phyloP scores from a whole-genome alignment of 1,140 invertebrate genomes.

The Marisa cornuarietis region DNA sequence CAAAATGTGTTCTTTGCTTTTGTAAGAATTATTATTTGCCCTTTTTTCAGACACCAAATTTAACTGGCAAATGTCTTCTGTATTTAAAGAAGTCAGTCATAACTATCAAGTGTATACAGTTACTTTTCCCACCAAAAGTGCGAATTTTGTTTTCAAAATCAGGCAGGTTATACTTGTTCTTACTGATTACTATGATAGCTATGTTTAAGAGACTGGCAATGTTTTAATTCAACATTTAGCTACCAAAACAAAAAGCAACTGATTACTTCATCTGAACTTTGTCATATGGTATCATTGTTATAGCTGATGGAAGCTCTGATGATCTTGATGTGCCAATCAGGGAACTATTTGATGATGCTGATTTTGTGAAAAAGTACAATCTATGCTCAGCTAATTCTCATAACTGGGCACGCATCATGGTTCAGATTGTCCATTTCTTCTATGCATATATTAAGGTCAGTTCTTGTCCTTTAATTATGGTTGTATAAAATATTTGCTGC shows the following conservation, averaged over 20 bases:
- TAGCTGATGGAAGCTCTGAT: slow-evolving; percentile 68
- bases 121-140: too few species aligned
- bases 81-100: too few species aligned
- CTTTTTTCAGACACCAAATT: too few species aligned
- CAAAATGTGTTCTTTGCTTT: too few species aligned
- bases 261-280: not conserved
- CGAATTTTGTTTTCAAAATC: too few species aligned
- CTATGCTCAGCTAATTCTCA: slow-evolving; percentile 68
- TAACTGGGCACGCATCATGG: slow-evolving; percentile 69
- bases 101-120: too few species aligned
- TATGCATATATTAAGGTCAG: slow-evolving; percentile 65
- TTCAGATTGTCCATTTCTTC: slow-evolving; percentile 68
- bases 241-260: not conserved
- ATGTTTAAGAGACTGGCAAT: too few species aligned
- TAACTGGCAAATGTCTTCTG: too few species aligned
- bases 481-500: not conserved
- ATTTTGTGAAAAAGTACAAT: slow-evolving; percentile 54
- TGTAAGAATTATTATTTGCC: too few species aligned
- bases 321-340: slow-evolving; percentile 67
- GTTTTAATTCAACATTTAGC: too few species aligned
- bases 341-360: slow-evolving; percentile 60
- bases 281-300: slow-evolving; percentile 5
- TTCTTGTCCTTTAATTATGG: not conserved
- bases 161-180: too few species aligned
- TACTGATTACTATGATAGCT: too few species aligned